A percentile compares a stretch with the other conserved stretches of the same genome.
Conservation (phyloP, 1,140 invertebrate genomes). For the Bombus superbus region DNA sequence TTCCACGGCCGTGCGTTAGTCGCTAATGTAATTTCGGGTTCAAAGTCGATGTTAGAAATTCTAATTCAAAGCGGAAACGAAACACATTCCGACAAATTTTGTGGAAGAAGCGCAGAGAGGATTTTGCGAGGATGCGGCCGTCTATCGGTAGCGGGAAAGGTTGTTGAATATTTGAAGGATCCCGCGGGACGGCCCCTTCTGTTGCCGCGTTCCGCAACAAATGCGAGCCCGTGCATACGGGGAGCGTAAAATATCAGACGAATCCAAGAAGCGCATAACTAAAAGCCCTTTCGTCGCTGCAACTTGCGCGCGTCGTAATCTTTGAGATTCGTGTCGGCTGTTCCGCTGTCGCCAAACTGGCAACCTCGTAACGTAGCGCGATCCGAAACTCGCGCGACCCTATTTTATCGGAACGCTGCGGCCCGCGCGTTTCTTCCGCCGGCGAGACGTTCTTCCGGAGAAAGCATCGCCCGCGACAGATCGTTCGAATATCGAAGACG, state of each 20-base stretch:
- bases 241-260: constrained; percentile 16
- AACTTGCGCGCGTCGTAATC: constrained; percentile 22
- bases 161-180: constrained; percentile 23
- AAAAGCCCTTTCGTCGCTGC: neutral
- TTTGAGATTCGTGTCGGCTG: constrained; percentile 33
- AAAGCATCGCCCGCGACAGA: neutral
- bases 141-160: neutral
- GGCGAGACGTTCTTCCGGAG: too few species aligned
- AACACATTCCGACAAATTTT: neutral
- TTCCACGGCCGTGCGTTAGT: too few species aligned
- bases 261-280: constrained; percentile 35
- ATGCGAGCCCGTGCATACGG: neutral
- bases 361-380: neutral
- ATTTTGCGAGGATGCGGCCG: neutral
- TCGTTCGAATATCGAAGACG: neutral
- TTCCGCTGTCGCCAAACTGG: neutral
- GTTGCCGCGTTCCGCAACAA: constrained; percentile 6
- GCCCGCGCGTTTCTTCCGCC: neutral
- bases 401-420: neutral
- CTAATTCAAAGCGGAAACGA: neutral
- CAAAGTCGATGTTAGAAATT: neutral
- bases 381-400: neutral
- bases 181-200: neutral
- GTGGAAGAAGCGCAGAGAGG: neutral
- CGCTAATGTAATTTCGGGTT: neutral